phyloP scores from a whole-genome alignment of 2,797 vertebrate genomes.

The Calcarius lapponicus region DNA sequence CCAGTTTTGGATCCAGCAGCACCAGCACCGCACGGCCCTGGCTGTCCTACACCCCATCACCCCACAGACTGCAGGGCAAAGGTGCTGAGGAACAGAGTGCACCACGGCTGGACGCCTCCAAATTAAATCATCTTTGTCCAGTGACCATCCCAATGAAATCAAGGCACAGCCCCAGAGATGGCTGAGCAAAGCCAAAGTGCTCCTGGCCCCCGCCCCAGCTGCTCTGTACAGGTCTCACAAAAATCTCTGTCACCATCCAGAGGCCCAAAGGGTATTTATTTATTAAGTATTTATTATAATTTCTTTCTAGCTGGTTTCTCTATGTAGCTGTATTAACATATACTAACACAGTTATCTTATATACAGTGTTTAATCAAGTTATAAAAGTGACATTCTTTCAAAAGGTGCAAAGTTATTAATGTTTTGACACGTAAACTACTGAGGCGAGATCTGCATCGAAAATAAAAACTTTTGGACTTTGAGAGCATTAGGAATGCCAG shows the following conservation, averaged over 20 bases:
- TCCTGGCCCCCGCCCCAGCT: not conserved
- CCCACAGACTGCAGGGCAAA: too few species aligned
- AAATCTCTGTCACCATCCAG: constrained; percentile 5
- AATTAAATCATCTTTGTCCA: not conserved
- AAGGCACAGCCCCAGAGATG: rapidly evolving
- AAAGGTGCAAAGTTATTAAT: constrained; percentile 65
- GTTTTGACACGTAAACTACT: constrained; percentile 53
- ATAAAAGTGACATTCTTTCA: constrained; percentile 70
- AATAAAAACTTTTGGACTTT: constrained; percentile 6
- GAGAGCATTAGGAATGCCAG: not conserved
- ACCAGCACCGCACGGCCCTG: too few species aligned
- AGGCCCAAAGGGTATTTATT: constrained; percentile 22
- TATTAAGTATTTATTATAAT: constrained; percentile 53
- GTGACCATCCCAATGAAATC: not conserved
- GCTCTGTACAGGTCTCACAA: not conserved
- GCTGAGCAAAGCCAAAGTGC: not conserved
- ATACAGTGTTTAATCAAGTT: constrained; percentile 72
- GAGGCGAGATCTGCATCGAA: constrained; percentile 27
- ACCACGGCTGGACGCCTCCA: too few species aligned
- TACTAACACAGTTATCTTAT: constrained; percentile 61
- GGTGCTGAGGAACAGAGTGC: too few species aligned
- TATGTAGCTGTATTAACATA: constrained; percentile 60
- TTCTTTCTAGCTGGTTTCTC: constrained; percentile 46
- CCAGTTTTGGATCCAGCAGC: too few species aligned
- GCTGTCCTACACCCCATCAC: too few species aligned